Evolutionary conservation across 2,888 invertebrate genomes (phyloP), one percentile per base, ranked within the genome.

Genomic region (Agrochola circellaris): DNA sequence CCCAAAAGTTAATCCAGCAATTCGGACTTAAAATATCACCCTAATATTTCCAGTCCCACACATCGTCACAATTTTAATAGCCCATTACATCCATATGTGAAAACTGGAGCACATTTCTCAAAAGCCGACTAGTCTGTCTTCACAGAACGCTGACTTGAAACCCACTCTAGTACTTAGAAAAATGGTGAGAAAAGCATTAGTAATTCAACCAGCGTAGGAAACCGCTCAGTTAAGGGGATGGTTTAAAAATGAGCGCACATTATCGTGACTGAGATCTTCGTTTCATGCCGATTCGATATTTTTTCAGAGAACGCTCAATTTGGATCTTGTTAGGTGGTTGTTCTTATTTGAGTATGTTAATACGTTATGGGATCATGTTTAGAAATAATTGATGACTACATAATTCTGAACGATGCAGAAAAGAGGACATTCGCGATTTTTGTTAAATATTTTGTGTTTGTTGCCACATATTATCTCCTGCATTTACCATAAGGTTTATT

Each of bases 201-300:
- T 80, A 60, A 87, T 88, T 87, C 88, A 82, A 56, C 61, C 62
- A 61, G 73, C 84, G 87, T 82, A 74, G 69, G 38, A 65, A 87
- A 84, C 76, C 73, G 82, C 77, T 87, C 85, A 42, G 82, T 85
- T 83, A 85, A 67, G 42, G 42, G 62, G 77, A 75, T 87, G 78
- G 73, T 73, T 85, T 87, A 88, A 81, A 87, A 87, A 87, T 88
- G 84, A 82, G 85, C 64, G 48, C 73, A 76, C 88, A 79, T 84
- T 87, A 81, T 62, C 73, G 70, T 58, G 73, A 67, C 73, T 68
- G 73, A 77, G 76, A 77, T 85, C 79, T 77, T 48, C 67, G 81
- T 77, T 74, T 79, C 70, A 68, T 62, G 62, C 64, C 45, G 67
- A 74, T 65, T 73, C 68, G 72, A 76, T 86, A 84, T 75, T 77